These are phyloP conservation scores for Myotis lucifugus DNA, from an alignment of 2,113 vertebrate species.

Conservation along the genomic window DNA sequence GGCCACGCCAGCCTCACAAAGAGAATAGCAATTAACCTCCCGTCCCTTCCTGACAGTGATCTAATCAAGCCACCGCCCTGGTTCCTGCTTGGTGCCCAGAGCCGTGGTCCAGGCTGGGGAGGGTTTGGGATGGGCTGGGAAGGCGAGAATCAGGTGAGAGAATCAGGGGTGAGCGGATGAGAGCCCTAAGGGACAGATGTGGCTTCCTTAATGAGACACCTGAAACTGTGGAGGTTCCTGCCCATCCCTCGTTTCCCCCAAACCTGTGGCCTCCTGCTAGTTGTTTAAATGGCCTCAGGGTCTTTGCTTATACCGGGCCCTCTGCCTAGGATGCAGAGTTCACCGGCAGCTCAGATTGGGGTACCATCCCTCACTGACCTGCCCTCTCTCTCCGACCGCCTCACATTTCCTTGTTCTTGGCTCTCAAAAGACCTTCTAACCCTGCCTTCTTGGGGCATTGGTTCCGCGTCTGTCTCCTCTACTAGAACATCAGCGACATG, in stretches of 20 bases:
- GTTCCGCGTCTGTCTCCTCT: not conserved
- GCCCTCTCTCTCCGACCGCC: not conserved
- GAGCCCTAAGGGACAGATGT: not conserved
- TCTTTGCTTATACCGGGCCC: not conserved
- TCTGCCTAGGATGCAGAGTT: not conserved
- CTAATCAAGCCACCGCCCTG: conserved; percentile 79
- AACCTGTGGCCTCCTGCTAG: not conserved
- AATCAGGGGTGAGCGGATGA: too few species aligned
- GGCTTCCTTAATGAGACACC: not conserved
- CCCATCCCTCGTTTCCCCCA: not conserved
- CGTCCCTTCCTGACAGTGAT: conserved; percentile 84
- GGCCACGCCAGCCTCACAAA: conserved; percentile 69
- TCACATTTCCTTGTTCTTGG: not conserved
- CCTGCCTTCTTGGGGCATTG: not conserved
- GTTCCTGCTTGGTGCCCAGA: not conserved
- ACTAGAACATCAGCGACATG: fast-evolving
- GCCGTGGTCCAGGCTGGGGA: not conserved
- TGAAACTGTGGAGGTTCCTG: not conserved
- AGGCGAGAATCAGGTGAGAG: not conserved
- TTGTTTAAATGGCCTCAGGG: conserved; percentile 24
- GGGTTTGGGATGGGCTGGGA: not conserved
- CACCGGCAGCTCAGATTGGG: not conserved
- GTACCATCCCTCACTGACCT: not conserved
- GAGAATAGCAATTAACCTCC: conserved; percentile 88
- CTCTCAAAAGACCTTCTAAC: not conserved